These are phyloP conservation scores for Eptatretus atami DNA, from an alignment of 2,797 vertebrate species.

Conservation along the genomic window DNA sequence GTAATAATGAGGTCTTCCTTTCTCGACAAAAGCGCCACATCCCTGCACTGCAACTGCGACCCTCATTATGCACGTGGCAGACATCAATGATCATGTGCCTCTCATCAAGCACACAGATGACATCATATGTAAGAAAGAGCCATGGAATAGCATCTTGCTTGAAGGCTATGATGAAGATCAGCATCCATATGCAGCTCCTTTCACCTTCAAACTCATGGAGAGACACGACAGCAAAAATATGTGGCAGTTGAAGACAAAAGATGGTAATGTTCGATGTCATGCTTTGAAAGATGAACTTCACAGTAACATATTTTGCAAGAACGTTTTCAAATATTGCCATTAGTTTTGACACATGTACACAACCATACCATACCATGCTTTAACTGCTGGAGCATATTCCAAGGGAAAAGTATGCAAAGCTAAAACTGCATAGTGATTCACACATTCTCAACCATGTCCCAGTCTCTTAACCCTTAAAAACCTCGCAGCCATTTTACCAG, in stretches of 20 bases:
- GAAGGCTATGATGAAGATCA: background rate
- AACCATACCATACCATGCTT: too few relatives aligned
- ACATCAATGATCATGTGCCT: conserved; percentile 1
- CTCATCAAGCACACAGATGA: background rate
- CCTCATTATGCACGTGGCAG: conserved; percentile 5
- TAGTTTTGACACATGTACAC: too few relatives aligned
- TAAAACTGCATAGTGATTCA: too few relatives aligned
- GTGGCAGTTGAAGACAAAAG: conserved; percentile 1
- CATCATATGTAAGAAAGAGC: conserved; percentile 1
- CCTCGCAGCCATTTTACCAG: too few relatives aligned
- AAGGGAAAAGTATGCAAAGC: too few relatives aligned
- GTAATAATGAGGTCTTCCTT: too few relatives aligned
- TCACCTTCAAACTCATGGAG: conserved; percentile 3
- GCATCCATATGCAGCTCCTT: background rate
- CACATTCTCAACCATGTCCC: too few relatives aligned
- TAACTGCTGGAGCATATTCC: too few relatives aligned
- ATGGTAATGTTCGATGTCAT: background rate
- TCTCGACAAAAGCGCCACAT: background rate
- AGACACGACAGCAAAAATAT: background rate
- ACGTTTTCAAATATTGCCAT: too few relatives aligned
- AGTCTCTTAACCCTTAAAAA: too few relatives aligned
- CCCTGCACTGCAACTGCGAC: conserved; percentile 3
- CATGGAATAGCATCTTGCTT: conserved; percentile 1
- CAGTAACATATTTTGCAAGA: too few relatives aligned
- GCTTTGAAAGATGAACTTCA: too few relatives aligned